These are phyloP conservation scores for Patella depressa DNA, from an alignment of 2,888 invertebrate genomes.

Conservation along the genomic window DNA sequence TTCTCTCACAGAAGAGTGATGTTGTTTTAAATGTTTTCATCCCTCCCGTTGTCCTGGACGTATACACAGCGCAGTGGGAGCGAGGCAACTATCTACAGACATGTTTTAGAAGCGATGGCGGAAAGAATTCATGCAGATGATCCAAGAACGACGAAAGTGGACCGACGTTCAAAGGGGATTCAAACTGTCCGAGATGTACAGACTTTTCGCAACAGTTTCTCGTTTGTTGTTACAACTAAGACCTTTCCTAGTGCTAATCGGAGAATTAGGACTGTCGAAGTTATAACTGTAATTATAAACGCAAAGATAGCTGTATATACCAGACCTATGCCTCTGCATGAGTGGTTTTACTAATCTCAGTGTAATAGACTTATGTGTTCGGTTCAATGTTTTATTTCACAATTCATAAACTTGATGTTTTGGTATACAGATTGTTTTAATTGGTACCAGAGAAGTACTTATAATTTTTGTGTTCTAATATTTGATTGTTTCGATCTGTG, in stretches of 20 bases:
- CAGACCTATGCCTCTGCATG: too few species aligned
- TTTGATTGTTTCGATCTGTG: too few species aligned
- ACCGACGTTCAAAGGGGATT: neutral
- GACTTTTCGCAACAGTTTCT: conserved; percentile 6
- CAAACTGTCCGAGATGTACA: conserved; percentile 8
- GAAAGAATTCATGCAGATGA: conserved; percentile 13
- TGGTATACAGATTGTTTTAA: too few species aligned
- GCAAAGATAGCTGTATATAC: too few species aligned
- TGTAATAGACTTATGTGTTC: too few species aligned
- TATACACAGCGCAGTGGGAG: conserved; percentile 13
- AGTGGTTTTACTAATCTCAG: too few species aligned
- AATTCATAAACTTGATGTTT: too few species aligned
- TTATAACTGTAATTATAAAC: too few species aligned
- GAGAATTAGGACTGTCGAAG: conserved; percentile 8
- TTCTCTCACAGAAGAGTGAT: conserved; percentile 15
- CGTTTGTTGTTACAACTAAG: conserved; percentile 6
- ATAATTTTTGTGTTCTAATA: too few species aligned
- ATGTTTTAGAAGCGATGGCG: conserved; percentile 20
- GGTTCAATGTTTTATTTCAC: too few species aligned
- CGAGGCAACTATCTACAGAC: conserved; percentile 5
- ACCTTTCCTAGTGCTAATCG: conserved; percentile 13
- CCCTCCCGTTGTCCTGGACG: neutral
- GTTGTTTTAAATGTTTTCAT: neutral
- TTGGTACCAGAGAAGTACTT: too few species aligned
- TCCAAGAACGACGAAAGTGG: conserved; percentile 24